Conservation (phyloP, 2,888 invertebrate species). For the Arctia plantaginis region DNA sequence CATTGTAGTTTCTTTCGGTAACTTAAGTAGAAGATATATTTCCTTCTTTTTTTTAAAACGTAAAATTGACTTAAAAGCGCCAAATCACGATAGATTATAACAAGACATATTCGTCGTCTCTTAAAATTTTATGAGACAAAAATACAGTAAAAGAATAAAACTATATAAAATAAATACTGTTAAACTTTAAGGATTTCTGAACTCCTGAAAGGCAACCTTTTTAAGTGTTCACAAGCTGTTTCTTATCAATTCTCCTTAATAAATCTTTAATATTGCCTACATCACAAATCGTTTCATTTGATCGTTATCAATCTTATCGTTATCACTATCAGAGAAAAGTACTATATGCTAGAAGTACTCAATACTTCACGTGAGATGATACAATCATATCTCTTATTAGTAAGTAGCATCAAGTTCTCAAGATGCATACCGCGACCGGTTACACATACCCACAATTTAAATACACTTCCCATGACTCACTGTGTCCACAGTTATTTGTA, state of each 20-base stretch:
- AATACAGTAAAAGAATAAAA: too few species aligned
- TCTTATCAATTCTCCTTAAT: too few species aligned
- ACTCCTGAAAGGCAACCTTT: background rate
- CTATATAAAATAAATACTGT: too few species aligned
- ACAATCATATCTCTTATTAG: constrained; percentile 5
- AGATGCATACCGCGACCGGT: constrained; percentile 35
- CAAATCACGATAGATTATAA: too few species aligned
- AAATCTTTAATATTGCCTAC: background rate
- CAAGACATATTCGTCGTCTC: too few species aligned
- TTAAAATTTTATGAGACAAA: too few species aligned
- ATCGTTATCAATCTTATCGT: background rate
- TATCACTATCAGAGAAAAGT: background rate
- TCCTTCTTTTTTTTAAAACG: too few species aligned
- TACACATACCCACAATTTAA: constrained; percentile 48
- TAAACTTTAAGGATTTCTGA: too few species aligned
- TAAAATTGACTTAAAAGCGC: too few species aligned
- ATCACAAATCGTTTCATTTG: background rate
- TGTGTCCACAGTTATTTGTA: constrained; percentile 15
- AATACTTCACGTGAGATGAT: background rate
- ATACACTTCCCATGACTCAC: constrained; percentile 54
- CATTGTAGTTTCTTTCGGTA: too few species aligned
- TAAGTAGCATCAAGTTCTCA: background rate
- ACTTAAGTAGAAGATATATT: too few species aligned
- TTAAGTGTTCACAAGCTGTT: too few species aligned
- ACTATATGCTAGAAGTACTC: background rate